Evolutionary conservation across 2,113 vertebrate genomes (phyloP), one percentile per base, ranked within the genome.

Genomic region (Lophochroa leadbeateri): DNA sequence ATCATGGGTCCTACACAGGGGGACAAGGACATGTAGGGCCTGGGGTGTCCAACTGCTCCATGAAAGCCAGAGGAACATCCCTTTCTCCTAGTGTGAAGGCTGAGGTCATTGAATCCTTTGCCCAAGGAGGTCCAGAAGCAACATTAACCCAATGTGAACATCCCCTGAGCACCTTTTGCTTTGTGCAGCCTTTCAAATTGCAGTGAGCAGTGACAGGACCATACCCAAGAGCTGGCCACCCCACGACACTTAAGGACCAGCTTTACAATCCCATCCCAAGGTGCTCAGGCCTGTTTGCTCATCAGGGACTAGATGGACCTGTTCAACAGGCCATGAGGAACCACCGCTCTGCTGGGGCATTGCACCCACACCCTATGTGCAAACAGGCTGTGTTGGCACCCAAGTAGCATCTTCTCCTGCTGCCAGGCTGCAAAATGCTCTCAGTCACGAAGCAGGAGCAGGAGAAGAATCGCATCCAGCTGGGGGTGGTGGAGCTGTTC

Each of bases 111-210:
- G 4, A 92, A 20, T 57, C 37, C 47, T 74, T 17, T 44, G 16
- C 37, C 39, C 25, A 17, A 37, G 53, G 19, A 80, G 53, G 20
- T 35, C 13, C 33, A 44, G 33, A 35, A 67, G 49, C 43, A 88
- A 61, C 80, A 21, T 55, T 41, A 58, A 64, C 33, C 5, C 0
- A 28, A 29, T 0, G 0, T 24, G 41, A 13, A 4, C 37, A 31
- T 10, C 4, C 11, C 37, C 33, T 23, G 39, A 52, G 39, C n/a
- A 60, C n/a, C 35, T 50, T 25, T 10, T 4, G 7, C 4, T 60
- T 15, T 33, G 33, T 18, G 31, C 58, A 88, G 19, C 74, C 50
- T 39, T 65, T 33, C 39, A 44, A 50, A 55, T n/a, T 44, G 35
- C 67, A 55, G 6, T 0, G 1, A 37, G 69, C 28, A 17, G 41